Base-by-base conservation (phyloP, 2,888 invertebrate genomes). In the Synanthedon andrenaeformis region DNA sequence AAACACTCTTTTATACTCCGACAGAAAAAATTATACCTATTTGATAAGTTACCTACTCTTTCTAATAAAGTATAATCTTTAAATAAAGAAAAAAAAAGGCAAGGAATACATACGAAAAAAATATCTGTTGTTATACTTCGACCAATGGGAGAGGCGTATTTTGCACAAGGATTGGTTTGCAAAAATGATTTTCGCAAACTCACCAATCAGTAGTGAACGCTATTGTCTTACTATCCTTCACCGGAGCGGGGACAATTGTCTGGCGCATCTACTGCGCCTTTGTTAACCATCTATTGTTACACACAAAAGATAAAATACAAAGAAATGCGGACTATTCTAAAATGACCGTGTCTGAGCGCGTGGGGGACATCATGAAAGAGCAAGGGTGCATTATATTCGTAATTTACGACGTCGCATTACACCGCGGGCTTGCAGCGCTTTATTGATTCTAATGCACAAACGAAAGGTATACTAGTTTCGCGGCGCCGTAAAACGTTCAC, bases 291-390 rank as follows among this genome's bases (percentile, higher is more conserved):
- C 77, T 69, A 73, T 84, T 84, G 84, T 82, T 70, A 72, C 70
- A 76, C 73, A 79, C 74, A 83, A 82, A 59, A 79, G 78, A 83
- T 80, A 76, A 75, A 79, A 82, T 77, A 84, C 82, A 86, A 85
- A 80, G 79, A 80, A 69, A 35, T 13, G 13, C 45, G 45, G 35
- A 71, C 72, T 79, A 79, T 81, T 82, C 79, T 82, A 80, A 80
- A 81, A 78, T 79, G 76, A 77, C 72, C 59, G 61, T 63, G 63
- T 64, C 59, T 63, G 72, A 70, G 72, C 69, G 75, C 67, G 62
- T 66, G 66, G 68, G 74, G 70, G 69, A 73, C 66, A 70, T 68
- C 72, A 69, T 75, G 73, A 81, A 72, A 78, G 76, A 72, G 78
- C 76, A 79, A 76, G 82, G 79, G 81, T 76, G 78, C 70, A 82